Conservation (phyloP, 2,113 vertebrate genomes). For the Podarcis muralis region DNA sequence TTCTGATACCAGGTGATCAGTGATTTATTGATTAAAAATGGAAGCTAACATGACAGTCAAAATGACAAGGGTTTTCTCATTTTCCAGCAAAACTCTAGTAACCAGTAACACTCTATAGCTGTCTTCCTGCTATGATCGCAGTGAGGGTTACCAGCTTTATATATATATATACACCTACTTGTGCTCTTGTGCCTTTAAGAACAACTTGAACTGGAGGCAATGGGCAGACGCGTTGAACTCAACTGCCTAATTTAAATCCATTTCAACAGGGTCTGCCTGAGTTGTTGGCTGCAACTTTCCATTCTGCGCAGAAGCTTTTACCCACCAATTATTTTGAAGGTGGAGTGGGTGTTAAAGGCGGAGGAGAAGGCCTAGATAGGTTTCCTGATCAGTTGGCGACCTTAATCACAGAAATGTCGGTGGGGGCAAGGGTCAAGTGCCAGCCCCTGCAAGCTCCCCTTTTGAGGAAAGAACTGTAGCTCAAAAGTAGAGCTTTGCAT, state of each 20-base stretch:
- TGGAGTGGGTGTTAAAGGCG: neutral
- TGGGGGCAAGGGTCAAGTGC: no score
- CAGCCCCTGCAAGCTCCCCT: neutral
- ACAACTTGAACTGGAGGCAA: no score
- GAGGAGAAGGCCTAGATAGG: neutral
- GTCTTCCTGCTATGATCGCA: neutral
- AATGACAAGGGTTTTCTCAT: no score
- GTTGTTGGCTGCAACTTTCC: fast-evolving
- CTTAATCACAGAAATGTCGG: neutral
- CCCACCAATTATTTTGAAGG: neutral
- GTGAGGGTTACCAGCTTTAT: neutral
- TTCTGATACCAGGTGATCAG: neutral
- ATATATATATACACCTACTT: no score
- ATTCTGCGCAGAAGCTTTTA: no score
- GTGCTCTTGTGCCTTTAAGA: neutral
- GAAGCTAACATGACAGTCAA: neutral
- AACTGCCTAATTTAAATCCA: no score
- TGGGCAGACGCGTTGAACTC: no score
- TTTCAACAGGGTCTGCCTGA: no score
- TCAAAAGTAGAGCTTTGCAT: neutral
- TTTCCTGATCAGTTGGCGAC: neutral
- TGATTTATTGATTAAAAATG: neutral
- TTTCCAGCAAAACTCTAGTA: neutral
- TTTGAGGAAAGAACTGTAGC: neutral
- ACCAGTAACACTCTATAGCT: neutral